Base-by-base conservation (phyloP, 1,140 invertebrate species). In the Protaetia brevitarsis region DNA sequence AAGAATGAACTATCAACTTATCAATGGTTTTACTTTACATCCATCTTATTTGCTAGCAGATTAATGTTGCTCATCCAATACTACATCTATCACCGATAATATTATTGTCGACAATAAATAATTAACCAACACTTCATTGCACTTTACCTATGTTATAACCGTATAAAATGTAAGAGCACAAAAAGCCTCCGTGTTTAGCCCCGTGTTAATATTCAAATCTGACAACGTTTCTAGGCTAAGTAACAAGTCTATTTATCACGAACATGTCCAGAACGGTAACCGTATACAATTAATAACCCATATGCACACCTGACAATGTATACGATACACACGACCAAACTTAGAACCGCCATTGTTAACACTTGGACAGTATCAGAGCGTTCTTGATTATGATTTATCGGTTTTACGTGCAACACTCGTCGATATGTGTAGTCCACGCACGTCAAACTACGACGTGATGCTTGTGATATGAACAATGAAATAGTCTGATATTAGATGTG, bases 381-480 rank as follows among this genome's bases (percentile, higher is more conserved):
- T 27, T 28, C 28, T 58, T 58, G 56, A 58, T 58, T 58, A 58
- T 58, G 56, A 58, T 58, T 58, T 58, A 58, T 58, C 56, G 56
- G 28, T 30, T 27, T 58, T n/a, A 10, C 13, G 56, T 30, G 56
- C 16, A 58, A 58, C 23, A 58, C n/a, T 58, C 56, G 26, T 30
- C 56, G 56, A 58, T 58, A 27, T 58, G 56, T 29, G 56, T 16
- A 58, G 56, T 58, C 56, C 41, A 19, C 13, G 41, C 41, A 21
- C 41, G 41, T 45, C 41, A 45, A 45, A 45, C 41, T 45, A 45
- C 23, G 41, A 45, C 41, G 41, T 21, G 41, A 45, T 45, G 16
- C 23, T 21, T 10, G 41, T 3, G n/a, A 45, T 45, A 45, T 45
- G 16, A 21, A 45, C 16, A 45, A 19, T 13, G n/a, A 21, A 45